Evolutionary conservation across 2,113 vertebrate genomes (phyloP).

Genomic region (Oryzias javanicus): DNA sequence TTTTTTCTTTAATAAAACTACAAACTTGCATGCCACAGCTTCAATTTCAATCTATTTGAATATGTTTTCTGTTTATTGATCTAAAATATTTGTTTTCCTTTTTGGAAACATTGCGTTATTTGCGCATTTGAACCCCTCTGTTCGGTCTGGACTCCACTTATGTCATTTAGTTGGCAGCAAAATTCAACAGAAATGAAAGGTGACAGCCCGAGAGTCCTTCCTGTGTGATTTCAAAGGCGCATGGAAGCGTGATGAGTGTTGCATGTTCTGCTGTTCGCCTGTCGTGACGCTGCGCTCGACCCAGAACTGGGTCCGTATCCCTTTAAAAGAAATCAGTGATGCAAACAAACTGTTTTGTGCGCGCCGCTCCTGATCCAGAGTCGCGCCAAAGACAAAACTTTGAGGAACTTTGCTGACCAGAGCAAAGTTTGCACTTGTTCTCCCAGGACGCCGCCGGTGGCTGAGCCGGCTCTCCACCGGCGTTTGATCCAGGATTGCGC

Average conservation of each 20-base stretch:
- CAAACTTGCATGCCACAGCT: no score
- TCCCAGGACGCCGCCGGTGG: slow-evolving; percentile 23
- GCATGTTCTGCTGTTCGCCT: slow-evolving; percentile 46
- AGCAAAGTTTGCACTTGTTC: slow-evolving; percentile 39
- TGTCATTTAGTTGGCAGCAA: slow-evolving; percentile 23
- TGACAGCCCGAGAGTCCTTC: slow-evolving; percentile 12
- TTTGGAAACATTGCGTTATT: no score
- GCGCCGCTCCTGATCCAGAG: slow-evolving; percentile 54
- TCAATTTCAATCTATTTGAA: no score
- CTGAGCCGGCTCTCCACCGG: slow-evolving; percentile 15
- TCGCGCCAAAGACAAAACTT: slow-evolving; percentile 77
- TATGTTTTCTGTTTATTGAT: no score
- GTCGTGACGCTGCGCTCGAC: slow-evolving; percentile 68
- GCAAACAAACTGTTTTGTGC: slow-evolving; percentile 72
- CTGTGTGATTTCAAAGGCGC: slow-evolving; percentile 18
- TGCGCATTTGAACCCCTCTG: neutral
- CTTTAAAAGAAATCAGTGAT: slow-evolving; percentile 74
- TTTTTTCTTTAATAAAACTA: no score
- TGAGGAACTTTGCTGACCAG: slow-evolving; percentile 66
- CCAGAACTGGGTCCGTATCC: slow-evolving; percentile 69
- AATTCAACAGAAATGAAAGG: slow-evolving; percentile 31
- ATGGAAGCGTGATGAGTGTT: slow-evolving; percentile 41
- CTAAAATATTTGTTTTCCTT: no score
- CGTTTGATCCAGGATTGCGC: slow-evolving; percentile 31
- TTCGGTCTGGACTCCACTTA: slow-evolving; percentile 10